A percentile compares a stretch with the other conserved stretches of the same genome.
Conservation (phyloP, 2,113 vertebrate species). For the Malurus alboscapulatus region DNA sequence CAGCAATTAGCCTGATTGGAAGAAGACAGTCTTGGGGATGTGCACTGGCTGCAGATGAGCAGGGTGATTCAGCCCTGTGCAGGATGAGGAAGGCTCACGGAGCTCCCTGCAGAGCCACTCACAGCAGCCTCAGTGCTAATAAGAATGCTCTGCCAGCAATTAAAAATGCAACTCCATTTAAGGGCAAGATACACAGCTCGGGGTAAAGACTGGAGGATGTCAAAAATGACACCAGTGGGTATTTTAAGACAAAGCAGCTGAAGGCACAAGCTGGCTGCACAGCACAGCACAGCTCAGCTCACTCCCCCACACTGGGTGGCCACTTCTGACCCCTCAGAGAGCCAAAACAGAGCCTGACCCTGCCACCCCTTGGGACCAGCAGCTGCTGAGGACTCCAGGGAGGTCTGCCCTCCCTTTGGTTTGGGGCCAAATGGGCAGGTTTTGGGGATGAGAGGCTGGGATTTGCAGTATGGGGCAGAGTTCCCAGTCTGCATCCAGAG, state of each 20-base stretch:
- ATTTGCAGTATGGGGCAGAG: not conserved
- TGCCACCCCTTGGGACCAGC: fast-evolving
- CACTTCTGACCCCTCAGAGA: not conserved
- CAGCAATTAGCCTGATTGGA: not conserved
- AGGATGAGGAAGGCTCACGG: not conserved
- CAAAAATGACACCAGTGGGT: conserved; percentile 53
- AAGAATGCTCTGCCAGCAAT: conserved; percentile 50
- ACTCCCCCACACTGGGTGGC: fast-evolving
- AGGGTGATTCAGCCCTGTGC: conserved; percentile 27
- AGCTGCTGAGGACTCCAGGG: not conserved
- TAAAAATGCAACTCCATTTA: conserved; percentile 58
- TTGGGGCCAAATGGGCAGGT: not conserved
- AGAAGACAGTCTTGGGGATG: not conserved
- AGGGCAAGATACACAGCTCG: conserved; percentile 52
- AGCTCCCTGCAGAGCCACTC: conserved; percentile 8
- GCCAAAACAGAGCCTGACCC: not conserved
- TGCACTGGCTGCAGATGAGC: not conserved
- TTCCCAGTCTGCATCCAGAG: not conserved
- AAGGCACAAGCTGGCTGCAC: conserved; percentile 13
- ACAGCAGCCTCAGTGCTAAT: conserved; percentile 4
- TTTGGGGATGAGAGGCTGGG: not conserved
- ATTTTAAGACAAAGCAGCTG: conserved; percentile 61
- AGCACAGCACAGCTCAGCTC: not conserved
- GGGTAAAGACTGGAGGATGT: conserved; percentile 48
- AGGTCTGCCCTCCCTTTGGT: not conserved